A percentile compares a stretch with the other conserved stretches of the same genome.
Evolutionary conservation across 2,113 vertebrate genomes (phyloP).

Genomic region (Callaeas wilsoni): DNA sequence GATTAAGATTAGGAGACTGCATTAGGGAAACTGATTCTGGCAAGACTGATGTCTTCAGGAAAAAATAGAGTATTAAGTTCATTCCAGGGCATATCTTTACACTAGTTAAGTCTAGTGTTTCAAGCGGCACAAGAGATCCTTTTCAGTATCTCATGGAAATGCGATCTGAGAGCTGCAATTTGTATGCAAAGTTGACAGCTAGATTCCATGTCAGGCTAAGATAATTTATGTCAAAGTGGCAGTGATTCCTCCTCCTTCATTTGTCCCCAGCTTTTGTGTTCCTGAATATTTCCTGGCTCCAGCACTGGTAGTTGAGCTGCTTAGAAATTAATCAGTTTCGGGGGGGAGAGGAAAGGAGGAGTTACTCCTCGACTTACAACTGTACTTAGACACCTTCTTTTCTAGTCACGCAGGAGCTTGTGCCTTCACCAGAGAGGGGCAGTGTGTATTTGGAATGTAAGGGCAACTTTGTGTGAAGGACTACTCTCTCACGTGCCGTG

Average conservation of each 20-base stretch:
- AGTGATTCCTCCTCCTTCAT: background rate
- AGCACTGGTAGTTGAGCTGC: background rate
- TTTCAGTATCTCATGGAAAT: background rate
- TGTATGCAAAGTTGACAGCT: background rate
- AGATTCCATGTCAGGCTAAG: background rate
- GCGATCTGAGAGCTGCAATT: background rate
- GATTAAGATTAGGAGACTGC: background rate
- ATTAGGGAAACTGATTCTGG: background rate
- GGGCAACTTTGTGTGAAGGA: background rate
- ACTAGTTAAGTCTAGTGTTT: background rate
- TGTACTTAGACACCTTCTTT: background rate
- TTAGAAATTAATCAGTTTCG: fast-evolving
- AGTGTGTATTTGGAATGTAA: background rate
- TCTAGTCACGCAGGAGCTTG: background rate
- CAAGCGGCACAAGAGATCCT: background rate
- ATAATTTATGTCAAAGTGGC: background rate
- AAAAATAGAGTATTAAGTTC: background rate
- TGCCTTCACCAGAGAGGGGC: background rate
- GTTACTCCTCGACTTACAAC: background rate
- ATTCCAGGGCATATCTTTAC: background rate
- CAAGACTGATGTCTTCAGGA: background rate
- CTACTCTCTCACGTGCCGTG: background rate
- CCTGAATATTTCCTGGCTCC: background rate
- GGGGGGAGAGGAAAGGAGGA: background rate
- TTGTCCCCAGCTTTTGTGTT: background rate